Conservation (phyloP, 2,113 vertebrate species). For the Sinosuthora webbiana region DNA sequence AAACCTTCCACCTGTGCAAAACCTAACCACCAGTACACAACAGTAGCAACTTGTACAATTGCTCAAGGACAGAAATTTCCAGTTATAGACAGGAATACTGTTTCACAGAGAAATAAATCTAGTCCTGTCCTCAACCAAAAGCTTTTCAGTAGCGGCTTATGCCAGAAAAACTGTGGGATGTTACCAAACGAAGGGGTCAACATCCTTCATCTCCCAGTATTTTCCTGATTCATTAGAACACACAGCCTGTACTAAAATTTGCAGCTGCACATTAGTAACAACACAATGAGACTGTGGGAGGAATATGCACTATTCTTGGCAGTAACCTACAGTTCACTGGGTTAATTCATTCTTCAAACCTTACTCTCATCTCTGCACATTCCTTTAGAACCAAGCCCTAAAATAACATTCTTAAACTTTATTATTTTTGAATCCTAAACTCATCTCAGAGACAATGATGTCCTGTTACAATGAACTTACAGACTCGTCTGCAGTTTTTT, state of each 20-base stretch:
- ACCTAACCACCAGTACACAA: not conserved
- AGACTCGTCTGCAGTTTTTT: not conserved
- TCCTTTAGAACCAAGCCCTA: not conserved
- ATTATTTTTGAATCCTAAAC: not conserved
- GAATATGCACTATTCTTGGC: not conserved
- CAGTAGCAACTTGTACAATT: not conserved
- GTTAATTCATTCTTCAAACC: not conserved
- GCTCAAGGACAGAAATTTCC: not conserved
- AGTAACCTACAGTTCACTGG: not conserved
- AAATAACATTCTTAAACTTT: not conserved
- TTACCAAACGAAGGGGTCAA: not conserved
- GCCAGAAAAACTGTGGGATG: not conserved
- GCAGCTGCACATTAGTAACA: not conserved
- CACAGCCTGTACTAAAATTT: not conserved
- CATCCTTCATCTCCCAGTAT: not conserved
- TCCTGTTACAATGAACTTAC: not conserved
- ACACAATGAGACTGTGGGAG: not conserved
- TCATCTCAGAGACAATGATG: not conserved
- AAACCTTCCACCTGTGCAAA: not conserved
- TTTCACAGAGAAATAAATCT: not conserved
- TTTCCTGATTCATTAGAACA: not conserved
- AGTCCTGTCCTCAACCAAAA: not conserved
- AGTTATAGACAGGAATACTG: not conserved
- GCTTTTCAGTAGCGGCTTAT: not conserved
- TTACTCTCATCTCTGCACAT: not conserved